Evolutionary conservation across 2,888 invertebrate species (phyloP), one percentile per base, ranked within the genome.

Genomic region (Caenorhabditis zanzibari): DNA sequence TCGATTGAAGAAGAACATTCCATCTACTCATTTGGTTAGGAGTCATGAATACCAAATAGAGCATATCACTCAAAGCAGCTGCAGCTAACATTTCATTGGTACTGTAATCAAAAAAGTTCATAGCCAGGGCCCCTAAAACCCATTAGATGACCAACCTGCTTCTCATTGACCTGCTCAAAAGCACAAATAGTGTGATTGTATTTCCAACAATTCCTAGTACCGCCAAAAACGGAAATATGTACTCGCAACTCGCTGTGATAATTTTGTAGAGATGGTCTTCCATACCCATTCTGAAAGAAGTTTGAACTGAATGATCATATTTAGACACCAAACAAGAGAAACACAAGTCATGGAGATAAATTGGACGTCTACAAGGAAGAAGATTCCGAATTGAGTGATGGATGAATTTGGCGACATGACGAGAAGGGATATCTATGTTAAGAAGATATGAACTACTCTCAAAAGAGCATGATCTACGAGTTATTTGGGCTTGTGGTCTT

Each of bases 71-170:
- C 28, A 87, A 71, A 2, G 88, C 87, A 32, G 88, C 88, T 12
- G 82, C 72, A 0, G 88, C 88, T 12, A 89, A 72, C 68, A 89
- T 81, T 16, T 76, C 86, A 68, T 89, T 89, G 24, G 88, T 86
- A 47, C 89, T 89, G 75, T 41, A 82, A 64, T 10, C 9, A 22
- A 24, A 3, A 26, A 22, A 38, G 0, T 32, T 52, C 52, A 68
- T 12, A 5, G n/a, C 22, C n/a, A n/a, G n/a, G n/a, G 19, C 19
- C 4, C 26, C 14, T 26, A 1, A 14, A 26, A 26, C 22, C n/a
- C 32, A 32, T 7, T 12, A 2, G 7, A 22, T 4, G 16, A 61
- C 54, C 19, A 16, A 87, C 88, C 86, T 85, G 84, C 86, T 88
- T 63, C 88, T 68, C 89, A 89, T 89, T 12, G 80, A 82, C 28